A percentile compares a stretch with the other conserved stretches of the same genome.
phyloP scores from a whole-genome alignment of 2,888 invertebrate species.

The Linyphia triangularis region DNA sequence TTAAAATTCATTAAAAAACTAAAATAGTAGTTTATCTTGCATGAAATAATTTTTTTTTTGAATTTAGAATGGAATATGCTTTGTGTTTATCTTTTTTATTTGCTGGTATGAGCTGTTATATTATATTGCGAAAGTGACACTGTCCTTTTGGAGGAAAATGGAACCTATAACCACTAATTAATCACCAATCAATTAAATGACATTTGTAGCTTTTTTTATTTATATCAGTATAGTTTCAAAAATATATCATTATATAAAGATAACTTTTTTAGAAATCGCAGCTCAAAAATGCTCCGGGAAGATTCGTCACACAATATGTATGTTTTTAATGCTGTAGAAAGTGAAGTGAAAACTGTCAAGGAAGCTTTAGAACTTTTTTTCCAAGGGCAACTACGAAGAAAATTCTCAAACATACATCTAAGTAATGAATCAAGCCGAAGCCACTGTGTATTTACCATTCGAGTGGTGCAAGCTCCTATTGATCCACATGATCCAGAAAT shows the following conservation, averaged over 20 bases:
- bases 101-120: no score
- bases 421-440: constrained; percentile 98
- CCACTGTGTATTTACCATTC: constrained; percentile 96
- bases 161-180: no score
- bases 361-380: constrained; percentile 96
- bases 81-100: no score
- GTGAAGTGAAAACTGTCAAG: constrained; percentile 95
- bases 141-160: no score
- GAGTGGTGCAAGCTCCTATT: constrained; percentile 88
- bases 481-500: constrained; percentile 80
- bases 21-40: no score
- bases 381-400: constrained; percentile 88
- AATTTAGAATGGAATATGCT: no score
- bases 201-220: not conserved
- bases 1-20: no score
- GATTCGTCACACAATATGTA: constrained; percentile 94
- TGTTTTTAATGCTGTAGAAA: constrained; percentile 94
- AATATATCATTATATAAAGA: not conserved
- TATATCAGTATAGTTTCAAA: not conserved
- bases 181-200: no score
- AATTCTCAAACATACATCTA: constrained; percentile 94
- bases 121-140: no score
- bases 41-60: no score
- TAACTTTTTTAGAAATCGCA: constrained; percentile 85
- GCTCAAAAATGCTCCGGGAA: constrained; percentile 93